A percentile compares a stretch with the other conserved stretches of the same genome.
Evolutionary conservation across 2,113 vertebrate genomes (phyloP).

Genomic region (Vicugna pacos): DNA sequence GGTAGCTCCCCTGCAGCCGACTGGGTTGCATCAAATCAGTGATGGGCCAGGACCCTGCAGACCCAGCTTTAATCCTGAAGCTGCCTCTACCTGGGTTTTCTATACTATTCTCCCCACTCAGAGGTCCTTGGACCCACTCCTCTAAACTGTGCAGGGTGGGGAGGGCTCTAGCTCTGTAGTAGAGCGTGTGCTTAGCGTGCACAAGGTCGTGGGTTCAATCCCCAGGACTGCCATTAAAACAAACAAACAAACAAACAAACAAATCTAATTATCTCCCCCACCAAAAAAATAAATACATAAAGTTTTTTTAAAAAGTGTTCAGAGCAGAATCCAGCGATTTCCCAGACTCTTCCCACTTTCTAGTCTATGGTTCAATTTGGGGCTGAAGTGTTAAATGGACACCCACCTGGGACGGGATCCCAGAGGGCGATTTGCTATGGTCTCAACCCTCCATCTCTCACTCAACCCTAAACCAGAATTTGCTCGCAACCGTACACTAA

Average conservation of each 20-base stretch:
- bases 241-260: too few species aligned
- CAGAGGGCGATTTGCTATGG: background rate
- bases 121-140: background rate
- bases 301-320: too few species aligned
- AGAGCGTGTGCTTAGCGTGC: too few species aligned
- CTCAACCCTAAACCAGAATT: background rate
- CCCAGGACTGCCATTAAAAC: too few species aligned
- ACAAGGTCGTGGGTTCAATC: too few species aligned
- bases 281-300: too few species aligned
- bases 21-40: background rate
- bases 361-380: background rate
- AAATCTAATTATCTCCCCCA: too few species aligned
- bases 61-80: background rate
- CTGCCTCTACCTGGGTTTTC: background rate
- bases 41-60: background rate
- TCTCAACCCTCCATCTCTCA: background rate
- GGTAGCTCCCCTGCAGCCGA: rapidly evolving
- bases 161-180: too few species aligned
- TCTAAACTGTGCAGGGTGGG: background rate
- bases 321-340: background rate
- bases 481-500: background rate
- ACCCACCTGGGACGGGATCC: background rate
- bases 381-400: background rate
- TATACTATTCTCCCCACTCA: background rate
- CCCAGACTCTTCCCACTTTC: background rate